These are phyloP conservation scores for Scrobipalpa atriplicella DNA, from an alignment of 2,888 invertebrate species.

Conservation along the genomic window DNA sequence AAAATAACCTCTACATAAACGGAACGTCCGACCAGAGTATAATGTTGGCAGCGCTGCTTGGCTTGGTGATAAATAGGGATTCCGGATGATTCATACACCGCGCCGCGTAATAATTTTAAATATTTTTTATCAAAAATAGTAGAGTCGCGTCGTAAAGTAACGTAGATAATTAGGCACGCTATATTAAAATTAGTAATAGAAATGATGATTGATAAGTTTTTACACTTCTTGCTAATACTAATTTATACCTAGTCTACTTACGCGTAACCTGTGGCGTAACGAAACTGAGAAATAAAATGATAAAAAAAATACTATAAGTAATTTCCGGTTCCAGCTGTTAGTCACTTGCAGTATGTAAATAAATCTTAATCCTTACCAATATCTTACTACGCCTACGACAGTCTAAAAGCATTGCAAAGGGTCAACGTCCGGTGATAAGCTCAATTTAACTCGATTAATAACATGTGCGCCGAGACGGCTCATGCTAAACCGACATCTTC, in stretches of 20 bases:
- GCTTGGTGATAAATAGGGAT: constrained; percentile 56
- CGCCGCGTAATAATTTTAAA: constrained; percentile 36
- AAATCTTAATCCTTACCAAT: constrained; percentile 18
- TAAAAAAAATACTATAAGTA: too few relatives aligned
- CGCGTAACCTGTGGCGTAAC: too few relatives aligned
- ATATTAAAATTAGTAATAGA: too few relatives aligned
- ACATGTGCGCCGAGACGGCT: constrained; percentile 29
- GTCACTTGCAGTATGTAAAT: neutral
- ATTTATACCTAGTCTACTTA: too few relatives aligned
- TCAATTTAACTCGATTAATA: constrained; percentile 48
- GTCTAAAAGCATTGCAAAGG: constrained; percentile 33
- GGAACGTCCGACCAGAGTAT: constrained; percentile 34
- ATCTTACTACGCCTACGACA: constrained; percentile 22
- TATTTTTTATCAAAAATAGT: constrained; percentile 16
- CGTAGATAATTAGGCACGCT: too few relatives aligned
- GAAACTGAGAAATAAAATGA: too few relatives aligned
- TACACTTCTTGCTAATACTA: too few relatives aligned
- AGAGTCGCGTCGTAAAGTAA: neutral
- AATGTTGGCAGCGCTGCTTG: constrained; percentile 32
- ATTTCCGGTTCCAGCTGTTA: neutral
- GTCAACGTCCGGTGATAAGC: constrained; percentile 50
- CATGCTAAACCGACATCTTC: constrained; percentile 26
- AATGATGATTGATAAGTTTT: too few relatives aligned
- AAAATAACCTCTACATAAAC: neutral
- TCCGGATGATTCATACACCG: constrained; percentile 70